Evolutionary conservation across 2,888 invertebrate species (phyloP).

Genomic region (Tolmerus cingulatus): DNA sequence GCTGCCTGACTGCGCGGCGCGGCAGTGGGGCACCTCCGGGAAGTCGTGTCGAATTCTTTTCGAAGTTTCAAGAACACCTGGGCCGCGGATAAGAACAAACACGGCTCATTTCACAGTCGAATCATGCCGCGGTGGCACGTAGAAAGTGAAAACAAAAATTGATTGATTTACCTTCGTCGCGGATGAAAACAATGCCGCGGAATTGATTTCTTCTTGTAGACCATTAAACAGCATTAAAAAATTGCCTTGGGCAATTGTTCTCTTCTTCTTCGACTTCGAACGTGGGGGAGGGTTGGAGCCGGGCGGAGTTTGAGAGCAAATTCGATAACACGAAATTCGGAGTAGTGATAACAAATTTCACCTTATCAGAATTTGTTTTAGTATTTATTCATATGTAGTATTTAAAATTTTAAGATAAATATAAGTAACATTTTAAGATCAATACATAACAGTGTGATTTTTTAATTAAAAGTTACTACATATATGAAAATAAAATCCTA

Average conservation of each 20-base stretch:
- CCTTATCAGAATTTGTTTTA: too few relatives aligned
- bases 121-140: not conserved
- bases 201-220: not conserved
- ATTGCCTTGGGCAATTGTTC: not conserved
- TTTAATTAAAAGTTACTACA: too few relatives aligned
- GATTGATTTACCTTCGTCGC: not conserved
- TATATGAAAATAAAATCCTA: too few relatives aligned
- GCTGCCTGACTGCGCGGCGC: too few relatives aligned
- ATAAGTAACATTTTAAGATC: too few relatives aligned
- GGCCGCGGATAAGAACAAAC: not conserved
- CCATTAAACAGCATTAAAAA: not conserved
- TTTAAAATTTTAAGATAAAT: too few relatives aligned
- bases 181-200: not conserved
- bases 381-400: too few relatives aligned
- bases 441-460: too few relatives aligned
- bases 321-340: too few relatives aligned
- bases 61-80: not conserved
- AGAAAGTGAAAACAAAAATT: not conserved
- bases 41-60: not conserved
- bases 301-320: not conserved
- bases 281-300: not conserved
- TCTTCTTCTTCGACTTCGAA: not conserved
- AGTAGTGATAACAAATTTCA: too few relatives aligned
- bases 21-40: not conserved
- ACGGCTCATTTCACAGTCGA: conserved; percentile 12